Evolutionary conservation across 92 coral and sea anemone species (phyloP).

Genomic region (Pocillopora meandrina): DNA sequence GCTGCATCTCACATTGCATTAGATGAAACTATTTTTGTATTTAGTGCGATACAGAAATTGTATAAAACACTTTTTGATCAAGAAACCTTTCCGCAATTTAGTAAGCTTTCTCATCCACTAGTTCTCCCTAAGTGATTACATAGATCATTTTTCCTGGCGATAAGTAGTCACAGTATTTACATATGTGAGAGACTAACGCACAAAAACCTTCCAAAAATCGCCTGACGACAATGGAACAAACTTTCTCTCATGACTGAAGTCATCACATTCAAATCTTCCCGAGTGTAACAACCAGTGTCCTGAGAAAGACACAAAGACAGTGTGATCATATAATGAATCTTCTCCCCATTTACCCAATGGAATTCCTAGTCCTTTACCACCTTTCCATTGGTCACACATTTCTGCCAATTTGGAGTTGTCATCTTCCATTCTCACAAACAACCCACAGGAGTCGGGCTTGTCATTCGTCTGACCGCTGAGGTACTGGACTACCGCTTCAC

Average conservation of each 20-base stretch:
- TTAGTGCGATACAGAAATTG: too few relatives aligned
- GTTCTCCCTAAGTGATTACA: too few relatives aligned
- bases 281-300: conserved; percentile 20
- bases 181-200: conserved; percentile 4
- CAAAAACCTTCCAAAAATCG: conserved; percentile 39
- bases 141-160: too few relatives aligned
- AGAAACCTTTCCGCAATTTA: too few relatives aligned
- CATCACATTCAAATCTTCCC: conserved; percentile 52
- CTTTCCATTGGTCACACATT: conserved; percentile 11
- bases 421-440: conserved; percentile 1
- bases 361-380: neutral
- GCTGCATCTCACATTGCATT: too few relatives aligned
- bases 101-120: too few relatives aligned
- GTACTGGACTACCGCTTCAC: conserved; percentile 29
- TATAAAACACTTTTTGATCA: too few relatives aligned
- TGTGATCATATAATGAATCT: conserved; percentile 26
- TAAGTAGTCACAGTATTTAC: too few relatives aligned
- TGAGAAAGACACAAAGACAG: neutral
- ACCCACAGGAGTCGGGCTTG: conserved; percentile 25
- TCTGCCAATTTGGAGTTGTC: conserved; percentile 23
- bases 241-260: neutral
- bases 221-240: neutral
- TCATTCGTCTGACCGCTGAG: conserved; percentile 29
- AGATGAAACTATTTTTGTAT: too few relatives aligned
- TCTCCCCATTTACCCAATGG: conserved; percentile 10